Evolutionary conservation across 1,140 invertebrate species (phyloP).

Genomic region (Cephus cinctus): DNA sequence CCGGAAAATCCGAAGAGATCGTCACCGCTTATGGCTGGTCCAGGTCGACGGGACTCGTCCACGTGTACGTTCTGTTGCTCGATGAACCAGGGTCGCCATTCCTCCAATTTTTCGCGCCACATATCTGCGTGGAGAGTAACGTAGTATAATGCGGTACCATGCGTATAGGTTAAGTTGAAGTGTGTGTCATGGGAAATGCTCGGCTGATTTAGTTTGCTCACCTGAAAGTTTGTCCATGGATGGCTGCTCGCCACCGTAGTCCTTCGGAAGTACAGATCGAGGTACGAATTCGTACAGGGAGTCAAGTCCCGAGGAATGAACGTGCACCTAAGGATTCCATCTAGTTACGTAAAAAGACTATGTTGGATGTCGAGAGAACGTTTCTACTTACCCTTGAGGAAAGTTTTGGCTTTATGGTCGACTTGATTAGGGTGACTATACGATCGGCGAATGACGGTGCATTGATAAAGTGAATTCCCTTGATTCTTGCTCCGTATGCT

Average conservation of each 20-base stretch:
- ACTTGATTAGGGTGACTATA: constrained; percentile 62
- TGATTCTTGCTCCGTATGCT: constrained; percentile 71
- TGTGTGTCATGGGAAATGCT: not conserved
- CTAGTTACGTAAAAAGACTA: not conserved
- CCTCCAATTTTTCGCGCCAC: constrained; percentile 44
- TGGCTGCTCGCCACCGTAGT: constrained; percentile 53
- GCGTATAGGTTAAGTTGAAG: not conserved
- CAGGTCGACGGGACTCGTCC: constrained; percentile 47
- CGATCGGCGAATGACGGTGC: constrained; percentile 64
- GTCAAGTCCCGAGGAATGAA: constrained; percentile 50
- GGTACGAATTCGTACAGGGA: constrained; percentile 55
- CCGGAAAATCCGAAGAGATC: constrained; percentile 44
- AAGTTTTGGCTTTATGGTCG: constrained; percentile 66
- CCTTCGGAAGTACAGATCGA: constrained; percentile 54
- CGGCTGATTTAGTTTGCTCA: constrained; percentile 11
- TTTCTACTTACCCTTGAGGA: constrained; percentile 53
- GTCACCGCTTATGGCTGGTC: constrained; percentile 29
- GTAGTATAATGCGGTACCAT: constrained; percentile 6
- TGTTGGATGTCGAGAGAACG: not conserved
- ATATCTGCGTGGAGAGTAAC: constrained; percentile 34
- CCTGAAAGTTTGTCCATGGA: constrained; percentile 35
- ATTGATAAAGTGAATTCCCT: constrained; percentile 73
- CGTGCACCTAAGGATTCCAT: constrained; percentile 25
- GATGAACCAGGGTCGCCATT: constrained; percentile 51
- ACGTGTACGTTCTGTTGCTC: constrained; percentile 40